Evolutionary conservation across 2,888 invertebrate species (phyloP), one percentile per base, ranked within the genome.

Genomic region (Macrosoma leucophasiata): DNA sequence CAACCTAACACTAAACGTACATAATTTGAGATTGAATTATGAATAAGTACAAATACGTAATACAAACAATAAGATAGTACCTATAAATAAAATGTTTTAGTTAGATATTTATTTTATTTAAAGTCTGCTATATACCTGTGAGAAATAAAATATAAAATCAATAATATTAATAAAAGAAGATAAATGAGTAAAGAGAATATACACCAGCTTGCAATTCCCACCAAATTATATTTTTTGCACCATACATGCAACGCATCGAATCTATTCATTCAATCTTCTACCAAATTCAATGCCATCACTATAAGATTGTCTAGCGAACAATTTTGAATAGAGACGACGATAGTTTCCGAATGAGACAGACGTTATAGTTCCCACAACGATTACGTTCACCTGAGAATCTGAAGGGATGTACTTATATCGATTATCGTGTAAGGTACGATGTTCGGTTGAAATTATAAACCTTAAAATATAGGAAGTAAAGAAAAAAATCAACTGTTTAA

Each of bases 311-410:
- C 64, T 72, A 57, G 59, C 46, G 53, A 64, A 70, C 67, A 69
- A 71, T 71, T 64, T 67, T 42, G 58, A 72, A 79, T 51, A 50
- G 62, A 52, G 76, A 79, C 29, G 48, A 64, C 50, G 37, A 53
- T 56, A 70, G 49, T 52, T 52, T 65, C 53, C 45, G 52, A 54
- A 47, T 61, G 72, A 72, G 72, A 72, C 52, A 62, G 71, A 53
- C 50, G 62, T 58, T 64, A 67, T 65, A 62, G 72, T 82, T 82
- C 82, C 78, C 82, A 84, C 81, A 79, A 74, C 62, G 79, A 82
- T 84, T 79, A 81, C 73, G 69, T 76, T 76, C 77, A 78, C 74
- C 74, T 78, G 73, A 73, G 66, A 50, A 52, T 50, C 29, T 29
- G 13, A 50, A 59, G 58, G 39, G 57, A 47, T 36, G 58, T 22